A percentile compares a stretch with the other conserved stretches of the same genome.
phyloP scores from a whole-genome alignment of 2,113 vertebrate species.

The Sigmodon hispidus region DNA sequence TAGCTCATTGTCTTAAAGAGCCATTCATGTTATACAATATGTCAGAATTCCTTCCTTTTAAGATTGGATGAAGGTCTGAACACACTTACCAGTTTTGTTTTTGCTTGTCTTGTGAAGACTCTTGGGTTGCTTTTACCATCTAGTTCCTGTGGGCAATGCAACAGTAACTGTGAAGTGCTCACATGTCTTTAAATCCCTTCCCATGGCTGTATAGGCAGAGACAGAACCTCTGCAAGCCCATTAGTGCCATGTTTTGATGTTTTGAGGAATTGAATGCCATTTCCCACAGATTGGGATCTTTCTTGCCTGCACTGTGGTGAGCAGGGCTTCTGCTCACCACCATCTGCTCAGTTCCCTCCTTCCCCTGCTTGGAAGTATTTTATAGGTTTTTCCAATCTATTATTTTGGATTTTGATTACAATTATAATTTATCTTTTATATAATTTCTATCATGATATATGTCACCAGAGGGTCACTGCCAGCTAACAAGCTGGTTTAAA shows the following conservation, averaged over 20 bases:
- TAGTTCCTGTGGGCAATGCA: background rate
- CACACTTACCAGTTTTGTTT: background rate
- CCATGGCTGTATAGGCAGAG: background rate
- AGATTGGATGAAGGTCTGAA: background rate
- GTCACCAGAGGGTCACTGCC: background rate
- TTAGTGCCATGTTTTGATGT: background rate
- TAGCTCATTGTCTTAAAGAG: background rate
- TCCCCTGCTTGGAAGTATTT: background rate
- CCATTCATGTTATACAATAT: background rate
- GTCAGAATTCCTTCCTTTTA: background rate
- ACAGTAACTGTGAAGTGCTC: background rate
- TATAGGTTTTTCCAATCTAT: constrained; percentile 2
- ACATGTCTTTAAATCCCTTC: background rate
- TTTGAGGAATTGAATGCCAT: background rate
- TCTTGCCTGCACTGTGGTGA: background rate
- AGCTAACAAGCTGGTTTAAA: constrained; percentile 12
- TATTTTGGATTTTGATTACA: constrained; percentile 48
- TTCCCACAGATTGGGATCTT: background rate
- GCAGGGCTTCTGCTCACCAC: background rate
- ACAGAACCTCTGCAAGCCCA: background rate
- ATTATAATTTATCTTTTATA: constrained; percentile 42
- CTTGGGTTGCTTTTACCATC: background rate
- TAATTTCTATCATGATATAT: background rate
- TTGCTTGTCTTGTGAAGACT: background rate
- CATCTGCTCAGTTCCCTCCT: background rate